These are phyloP conservation scores for Ophioninae sp. DNA, from an alignment of 2,888 invertebrate genomes.

Conservation along the genomic window DNA sequence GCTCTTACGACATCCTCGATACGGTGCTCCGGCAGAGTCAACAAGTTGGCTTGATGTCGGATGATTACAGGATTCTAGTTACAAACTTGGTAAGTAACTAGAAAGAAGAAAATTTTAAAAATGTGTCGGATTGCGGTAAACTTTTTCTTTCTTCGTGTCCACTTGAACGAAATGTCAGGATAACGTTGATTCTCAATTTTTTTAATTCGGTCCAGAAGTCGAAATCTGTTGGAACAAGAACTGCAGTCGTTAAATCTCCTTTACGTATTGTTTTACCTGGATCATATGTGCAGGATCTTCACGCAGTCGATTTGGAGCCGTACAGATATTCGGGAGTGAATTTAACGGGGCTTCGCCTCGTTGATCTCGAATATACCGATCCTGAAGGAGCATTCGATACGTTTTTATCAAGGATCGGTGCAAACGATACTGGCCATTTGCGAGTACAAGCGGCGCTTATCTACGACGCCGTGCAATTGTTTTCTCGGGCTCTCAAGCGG, in stretches of 20 bases:
- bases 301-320: conserved; percentile 89
- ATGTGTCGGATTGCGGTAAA: too few species aligned
- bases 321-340: conserved; percentile 91
- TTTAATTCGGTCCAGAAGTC: too few species aligned
- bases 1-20: conserved; percentile 84
- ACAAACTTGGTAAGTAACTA: conserved; percentile 84
- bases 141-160: too few species aligned
- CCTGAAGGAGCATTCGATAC: conserved; percentile 82
- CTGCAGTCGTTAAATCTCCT: neutral
- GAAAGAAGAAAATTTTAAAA: neutral
- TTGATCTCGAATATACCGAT: conserved; percentile 83
- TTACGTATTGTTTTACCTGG: neutral
- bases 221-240: neutral
- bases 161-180: too few species aligned
- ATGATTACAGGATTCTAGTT: conserved; percentile 89
- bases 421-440: conserved; percentile 73
- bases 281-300: conserved; percentile 85
- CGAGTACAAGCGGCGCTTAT: conserved; percentile 90
- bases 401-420: conserved; percentile 64
- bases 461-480: conserved; percentile 91
- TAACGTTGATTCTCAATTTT: too few species aligned
- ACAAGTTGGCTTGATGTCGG: conserved; percentile 93
- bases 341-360: conserved; percentile 88
- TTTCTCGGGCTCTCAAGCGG: conserved; percentile 89
- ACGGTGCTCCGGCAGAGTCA: conserved; percentile 88